Evolutionary conservation across 2,888 invertebrate species (phyloP).

Genomic region (Chrysolina americana): DNA sequence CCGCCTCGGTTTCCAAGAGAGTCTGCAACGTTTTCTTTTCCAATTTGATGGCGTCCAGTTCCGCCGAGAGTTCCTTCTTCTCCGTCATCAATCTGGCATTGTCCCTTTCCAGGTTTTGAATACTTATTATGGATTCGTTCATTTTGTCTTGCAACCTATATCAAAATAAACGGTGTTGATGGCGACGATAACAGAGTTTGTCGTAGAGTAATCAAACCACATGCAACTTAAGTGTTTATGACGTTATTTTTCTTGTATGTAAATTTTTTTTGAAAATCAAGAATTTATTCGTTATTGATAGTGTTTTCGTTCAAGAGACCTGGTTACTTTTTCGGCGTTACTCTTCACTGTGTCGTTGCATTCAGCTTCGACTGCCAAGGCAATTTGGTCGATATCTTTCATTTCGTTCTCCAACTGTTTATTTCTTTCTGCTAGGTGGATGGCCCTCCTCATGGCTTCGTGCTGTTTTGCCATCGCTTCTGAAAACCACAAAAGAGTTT

Average conservation of each 20-base stretch:
- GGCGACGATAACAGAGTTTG: neutral
- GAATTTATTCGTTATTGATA: neutral
- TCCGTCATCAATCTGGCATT: slow-evolving; percentile 68
- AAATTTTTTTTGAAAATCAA: too few relatives aligned
- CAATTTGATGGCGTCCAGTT: slow-evolving; percentile 70
- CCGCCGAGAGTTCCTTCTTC: slow-evolving; percentile 69
- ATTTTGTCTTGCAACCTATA: slow-evolving; percentile 69
- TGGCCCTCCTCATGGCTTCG: slow-evolving; percentile 85
- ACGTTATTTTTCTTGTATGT: too few relatives aligned
- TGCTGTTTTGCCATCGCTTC: slow-evolving; percentile 80
- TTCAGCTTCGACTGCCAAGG: slow-evolving; percentile 82
- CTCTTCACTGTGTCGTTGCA: slow-evolving; percentile 79
- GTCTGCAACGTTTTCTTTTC: slow-evolving; percentile 75
- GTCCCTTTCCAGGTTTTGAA: slow-evolving; percentile 71
- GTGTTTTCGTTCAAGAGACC: slow-evolving; percentile 49
- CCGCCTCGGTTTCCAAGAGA: slow-evolving; percentile 71
- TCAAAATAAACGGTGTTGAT: neutral
- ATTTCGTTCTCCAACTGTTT: slow-evolving; percentile 80
- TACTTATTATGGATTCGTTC: slow-evolving; percentile 69
- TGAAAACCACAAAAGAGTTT: slow-evolving; percentile 50
- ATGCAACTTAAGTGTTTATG: too few relatives aligned
- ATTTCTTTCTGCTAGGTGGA: slow-evolving; percentile 82
- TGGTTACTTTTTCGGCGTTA: slow-evolving; percentile 72
- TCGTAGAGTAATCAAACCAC: too few relatives aligned
- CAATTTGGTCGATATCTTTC: slow-evolving; percentile 81